phyloP scores from a whole-genome alignment of 2,113 vertebrate genomes.

The Ophthalmolycus amberensis region DNA sequence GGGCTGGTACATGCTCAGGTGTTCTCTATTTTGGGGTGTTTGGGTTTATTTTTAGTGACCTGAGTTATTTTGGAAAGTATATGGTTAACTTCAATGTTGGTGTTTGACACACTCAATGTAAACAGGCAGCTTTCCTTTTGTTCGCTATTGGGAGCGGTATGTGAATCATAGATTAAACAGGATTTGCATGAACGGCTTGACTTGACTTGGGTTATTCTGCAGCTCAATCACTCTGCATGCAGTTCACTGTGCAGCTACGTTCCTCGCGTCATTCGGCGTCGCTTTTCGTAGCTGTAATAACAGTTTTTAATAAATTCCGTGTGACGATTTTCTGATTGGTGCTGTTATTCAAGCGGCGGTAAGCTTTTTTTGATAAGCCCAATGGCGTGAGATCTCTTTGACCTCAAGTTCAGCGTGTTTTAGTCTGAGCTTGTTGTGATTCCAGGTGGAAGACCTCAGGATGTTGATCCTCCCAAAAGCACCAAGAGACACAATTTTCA shows the following conservation, averaged over 20 bases:
- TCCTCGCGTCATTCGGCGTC: background rate
- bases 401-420: slow-evolving; percentile 65
- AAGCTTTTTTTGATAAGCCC: background rate
- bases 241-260: background rate
- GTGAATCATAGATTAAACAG: slow-evolving; percentile 42
- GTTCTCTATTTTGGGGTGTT: slow-evolving; percentile 36
- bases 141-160: slow-evolving; percentile 14
- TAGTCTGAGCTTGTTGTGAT: slow-evolving; percentile 66
- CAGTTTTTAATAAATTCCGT: background rate
- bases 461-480: slow-evolving; percentile 75
- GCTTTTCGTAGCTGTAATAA: background rate
- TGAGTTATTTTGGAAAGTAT: slow-evolving; percentile 42
- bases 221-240: background rate
- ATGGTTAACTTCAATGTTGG: slow-evolving; percentile 29
- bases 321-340: slow-evolving; percentile 11
- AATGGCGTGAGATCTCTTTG: slow-evolving; percentile 53
- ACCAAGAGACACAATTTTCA: slow-evolving; percentile 74
- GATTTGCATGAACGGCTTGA: slow-evolving; percentile 16
- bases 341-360: slow-evolving; percentile 5
- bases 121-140: slow-evolving; percentile 39
- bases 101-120: slow-evolving; percentile 27
- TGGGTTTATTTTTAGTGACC: slow-evolving; percentile 43
- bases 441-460: slow-evolving; percentile 78
- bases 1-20: slow-evolving; percentile 53
- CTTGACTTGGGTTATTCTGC: slow-evolving; percentile 9